These are phyloP conservation scores for Lycophotia porphyrea DNA, from an alignment of 2,888 invertebrate species.

Conservation along the genomic window DNA sequence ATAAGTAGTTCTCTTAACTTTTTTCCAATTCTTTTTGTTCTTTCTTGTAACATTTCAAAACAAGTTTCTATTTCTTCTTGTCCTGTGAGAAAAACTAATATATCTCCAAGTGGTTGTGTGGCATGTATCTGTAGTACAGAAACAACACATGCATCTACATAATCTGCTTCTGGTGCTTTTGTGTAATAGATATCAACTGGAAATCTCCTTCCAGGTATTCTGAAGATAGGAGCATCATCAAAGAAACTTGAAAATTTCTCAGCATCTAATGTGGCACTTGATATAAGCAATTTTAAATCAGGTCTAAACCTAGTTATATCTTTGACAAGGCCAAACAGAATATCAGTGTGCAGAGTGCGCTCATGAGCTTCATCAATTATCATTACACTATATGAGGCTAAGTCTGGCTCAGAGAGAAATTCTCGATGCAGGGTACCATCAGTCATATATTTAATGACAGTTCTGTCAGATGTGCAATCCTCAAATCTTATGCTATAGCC, in stretches of 20 bases:
- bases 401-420: constrained; percentile 98
- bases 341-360: constrained; percentile 99
- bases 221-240: constrained; percentile 99
- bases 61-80: constrained; percentile 98
- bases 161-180: constrained; percentile 99
- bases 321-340: constrained; percentile 98
- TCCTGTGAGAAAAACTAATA: constrained; percentile 98
- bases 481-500: constrained; percentile 98
- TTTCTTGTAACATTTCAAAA: constrained; percentile 96
- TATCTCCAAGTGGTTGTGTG: constrained; percentile 98
- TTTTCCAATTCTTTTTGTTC: constrained; percentile 97
- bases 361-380: constrained; percentile 99
- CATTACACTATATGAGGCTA: constrained; percentile 99
- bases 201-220: constrained; percentile 99
- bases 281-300: constrained; percentile 98
- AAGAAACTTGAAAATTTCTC: constrained; percentile 99
- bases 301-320: constrained; percentile 98
- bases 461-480: constrained; percentile 99
- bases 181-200: constrained; percentile 99
- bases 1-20: constrained; percentile 98
- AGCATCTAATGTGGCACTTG: constrained; percentile 99
- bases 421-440: constrained; percentile 99
- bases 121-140: constrained; percentile 99
- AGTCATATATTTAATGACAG: constrained; percentile 99
- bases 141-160: constrained; percentile 99